Conservation (phyloP, 2,113 vertebrate genomes). For the Sebastes fasciatus region DNA sequence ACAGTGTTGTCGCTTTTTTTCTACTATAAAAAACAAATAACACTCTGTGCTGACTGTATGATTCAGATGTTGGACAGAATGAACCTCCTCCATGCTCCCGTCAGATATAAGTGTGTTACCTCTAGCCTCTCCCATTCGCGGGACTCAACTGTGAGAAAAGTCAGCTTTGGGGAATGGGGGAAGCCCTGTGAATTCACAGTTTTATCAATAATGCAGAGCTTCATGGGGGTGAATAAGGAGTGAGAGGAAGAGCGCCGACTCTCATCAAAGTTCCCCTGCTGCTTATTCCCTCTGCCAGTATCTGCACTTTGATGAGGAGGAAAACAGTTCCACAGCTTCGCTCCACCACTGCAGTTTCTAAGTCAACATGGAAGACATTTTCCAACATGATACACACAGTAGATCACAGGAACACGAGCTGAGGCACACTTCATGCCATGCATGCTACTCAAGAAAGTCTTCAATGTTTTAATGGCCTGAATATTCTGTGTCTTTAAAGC, state of each 20-base stretch:
- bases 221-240: constrained; percentile 27
- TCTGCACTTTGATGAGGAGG: constrained; percentile 28
- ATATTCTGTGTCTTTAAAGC: neutral
- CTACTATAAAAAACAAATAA: neutral
- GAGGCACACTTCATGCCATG: neutral
- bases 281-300: constrained; percentile 25
- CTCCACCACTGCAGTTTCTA: neutral
- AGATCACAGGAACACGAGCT: neutral
- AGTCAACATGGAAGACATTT: neutral
- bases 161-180: constrained; percentile 14
- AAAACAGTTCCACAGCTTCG: neutral
- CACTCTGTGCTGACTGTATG: neutral
- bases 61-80: constrained; percentile 24
- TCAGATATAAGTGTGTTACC: constrained; percentile 1
- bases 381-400: neutral
- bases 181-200: constrained; percentile 45
- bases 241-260: neutral
- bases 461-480: neutral
- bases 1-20: neutral
- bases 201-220: constrained; percentile 66
- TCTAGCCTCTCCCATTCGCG: neutral
- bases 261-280: constrained; percentile 41
- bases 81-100: constrained; percentile 5
- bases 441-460: neutral
- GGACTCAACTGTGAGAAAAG: constrained; percentile 15